Conservation (phyloP, 2,888 invertebrate genomes). For the Amiota minor region DNA sequence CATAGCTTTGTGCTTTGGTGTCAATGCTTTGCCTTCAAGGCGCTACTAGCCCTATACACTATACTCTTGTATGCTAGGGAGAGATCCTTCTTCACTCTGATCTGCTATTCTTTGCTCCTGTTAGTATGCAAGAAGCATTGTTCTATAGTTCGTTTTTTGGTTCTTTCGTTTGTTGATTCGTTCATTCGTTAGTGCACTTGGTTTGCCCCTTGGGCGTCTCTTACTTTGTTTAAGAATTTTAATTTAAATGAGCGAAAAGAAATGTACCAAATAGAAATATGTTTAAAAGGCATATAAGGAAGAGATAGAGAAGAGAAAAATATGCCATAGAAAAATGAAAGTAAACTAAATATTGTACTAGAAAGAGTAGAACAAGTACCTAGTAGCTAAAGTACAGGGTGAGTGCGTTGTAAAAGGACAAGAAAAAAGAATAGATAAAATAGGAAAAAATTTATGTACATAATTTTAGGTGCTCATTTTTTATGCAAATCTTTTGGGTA, state of each 20-base stretch:
- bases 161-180: constrained; percentile 5
- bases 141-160: neutral
- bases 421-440: constrained; percentile 29
- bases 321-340: constrained; percentile 9
- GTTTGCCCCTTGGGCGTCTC: constrained; percentile 55
- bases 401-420: constrained; percentile 47
- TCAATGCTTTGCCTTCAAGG: constrained; percentile 70
- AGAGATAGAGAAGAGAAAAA: constrained; percentile 7
- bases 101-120: neutral
- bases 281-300: constrained; percentile 31
- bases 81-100: too few species aligned
- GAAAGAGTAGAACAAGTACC: neutral
- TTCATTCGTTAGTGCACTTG: constrained; percentile 45
- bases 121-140: constrained; percentile 15
- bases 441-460: constrained; percentile 59
- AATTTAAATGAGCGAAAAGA: constrained; percentile 62
- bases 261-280: constrained; percentile 49
- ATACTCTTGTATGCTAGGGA: neutral
- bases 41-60: constrained; percentile 33
- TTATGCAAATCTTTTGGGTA: constrained; percentile 55
- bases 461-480: constrained; percentile 62
- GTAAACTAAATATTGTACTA: neutral
- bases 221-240: constrained; percentile 64
- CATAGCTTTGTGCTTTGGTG: constrained; percentile 52
- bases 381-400: neutral